Evolutionary conservation across 2,888 invertebrate genomes (phyloP), one percentile per base, ranked within the genome.

Genomic region (Rhogogaster chlorosoma): DNA sequence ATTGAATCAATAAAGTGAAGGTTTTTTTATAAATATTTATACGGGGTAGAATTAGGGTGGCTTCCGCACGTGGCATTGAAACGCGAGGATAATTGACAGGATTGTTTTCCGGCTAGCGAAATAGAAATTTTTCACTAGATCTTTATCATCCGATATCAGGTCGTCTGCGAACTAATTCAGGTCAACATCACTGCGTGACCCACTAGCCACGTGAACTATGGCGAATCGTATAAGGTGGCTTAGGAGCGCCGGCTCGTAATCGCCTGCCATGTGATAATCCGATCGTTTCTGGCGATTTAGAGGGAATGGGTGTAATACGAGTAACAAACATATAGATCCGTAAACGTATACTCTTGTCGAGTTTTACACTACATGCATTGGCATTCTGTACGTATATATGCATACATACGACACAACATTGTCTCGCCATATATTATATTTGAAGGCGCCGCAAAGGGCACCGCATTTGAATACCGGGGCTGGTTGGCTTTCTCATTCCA

Each of bases 401-500:
- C 12, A 29, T 57, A 22, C 22, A 57, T 22, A 61, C 15, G 36
- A 36, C 36, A 82, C 84, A 85, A 87, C 87, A 87, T 86, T 87
- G 86, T 87, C 86, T 84, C 71, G 82, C 85, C 84, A 85, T 64
- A 83, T 86, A 86, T 86, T 87, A 86, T 86, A 84, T 80, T 86
- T 83, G 85, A 84, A 84, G 84, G 75, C 84, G 82, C 80, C 87
- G 86, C 85, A 84, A 84, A 86, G 83, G 86, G 84, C 86, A 82
- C 53, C 75, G 85, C 86, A 87, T 87, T 86, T 86, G 86, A 86
- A 86, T 87, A 87, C 85, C 82, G 64, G 85, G 82, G 49, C 49
- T 80, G 73, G 57, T 82, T 85, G 42, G 80, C 82, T 83, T 84
- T 84, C 85, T 86, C 83, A 53, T 85, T 78, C 82, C 22, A 53